Base-by-base conservation (phyloP, 2,113 vertebrate genomes). In the Zosterops japonicus region DNA sequence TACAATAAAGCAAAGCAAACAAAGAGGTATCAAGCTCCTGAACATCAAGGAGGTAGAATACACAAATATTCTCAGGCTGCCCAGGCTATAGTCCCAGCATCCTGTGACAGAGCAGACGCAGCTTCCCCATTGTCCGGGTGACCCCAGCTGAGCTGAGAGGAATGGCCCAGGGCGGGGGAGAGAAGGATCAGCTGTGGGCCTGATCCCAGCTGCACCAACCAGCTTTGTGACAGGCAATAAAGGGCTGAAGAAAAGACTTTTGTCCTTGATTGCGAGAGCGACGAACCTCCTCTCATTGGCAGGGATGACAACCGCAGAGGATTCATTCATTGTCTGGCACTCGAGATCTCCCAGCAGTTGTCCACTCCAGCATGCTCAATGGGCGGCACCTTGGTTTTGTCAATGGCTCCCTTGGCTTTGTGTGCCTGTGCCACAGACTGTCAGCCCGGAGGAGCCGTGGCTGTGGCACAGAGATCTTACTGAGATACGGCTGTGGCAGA, bases 171-270 rank as follows among this genome's bases (percentile, higher is more conserved):
- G 87, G 59, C 60, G 47, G 89, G 68, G 70, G 78, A 64, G 69
- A 71, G 70, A 39, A 77, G 95, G 70, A 95, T 93, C 96, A 95
- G 95, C 97, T 97, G 92, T 88, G 96, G 96, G 92, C 92, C 93
- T 97, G 95, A 97, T 97, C 96, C 95, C 97, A 97, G 96, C 96
- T 97, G 97, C 94, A 84, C 94, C 86, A 93, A 85, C 94, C 64
- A 94, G 83, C 96, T 95, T 97, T 97, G 96, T 97, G 53, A 69
- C 39, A 23, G 29, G 42, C 93, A 95, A 97, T 88, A 97, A 97
- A 97, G 80, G 71, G 72, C 68, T 53, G 53, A 92, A 96, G 94
- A 97, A 97, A 96, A 89, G 82, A 94, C 96, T 95, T 97, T 97
- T 97, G 96, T 97, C 93, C 80, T 59, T 81, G 81, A 79, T 79